Evolutionary conservation across 2,888 invertebrate species (phyloP), one percentile per base, ranked within the genome.

Genomic region (Tipula vernalis): DNA sequence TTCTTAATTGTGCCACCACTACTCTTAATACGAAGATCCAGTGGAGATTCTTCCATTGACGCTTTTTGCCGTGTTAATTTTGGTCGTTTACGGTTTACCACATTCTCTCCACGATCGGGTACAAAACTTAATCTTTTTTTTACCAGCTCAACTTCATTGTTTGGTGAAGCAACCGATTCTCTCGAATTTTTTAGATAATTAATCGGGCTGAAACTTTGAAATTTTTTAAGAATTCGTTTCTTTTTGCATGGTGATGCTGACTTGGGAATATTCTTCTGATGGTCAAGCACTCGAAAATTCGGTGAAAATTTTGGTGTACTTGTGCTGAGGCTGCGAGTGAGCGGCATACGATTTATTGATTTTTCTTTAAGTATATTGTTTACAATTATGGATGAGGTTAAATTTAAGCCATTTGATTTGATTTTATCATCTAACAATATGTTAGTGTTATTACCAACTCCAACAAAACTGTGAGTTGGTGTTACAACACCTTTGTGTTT

Each of bases 141-240:
- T 3, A 84, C 84, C 84, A 39, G 2, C 6, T 84, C 84, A 39
- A 84, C 15, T 15, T 84, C 84, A 41, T 84, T 84, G 71, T 71
- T 71, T 71, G 28, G 71, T 10, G 10, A 28, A 10, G 28, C 71
- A 28, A 18, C 71, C 39, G 13, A 10, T 8, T 39, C 36, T 4
- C 15, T 15, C 36, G 39, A 5, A 84, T 84, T 39, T 84, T 10
- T 84, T 39, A 84, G 8, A 84, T 84, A 84, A 39, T 39, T 39
- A 10, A 84, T 84, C 13, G 84, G 84, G 39, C 84, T 84, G 10
- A 84, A 84, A 84, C 84, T 84, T 84, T 84, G 84, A 84, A 84
- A 84, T 84, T 84, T 84, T 84, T 84, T 84, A 36, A 84, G 41
- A 84, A 84, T 36, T 39, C 41, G 36, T 84, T 84, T 84, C 84